phyloP scores from a whole-genome alignment of 1,140 invertebrate species.

The Drosophila burlai region DNA sequence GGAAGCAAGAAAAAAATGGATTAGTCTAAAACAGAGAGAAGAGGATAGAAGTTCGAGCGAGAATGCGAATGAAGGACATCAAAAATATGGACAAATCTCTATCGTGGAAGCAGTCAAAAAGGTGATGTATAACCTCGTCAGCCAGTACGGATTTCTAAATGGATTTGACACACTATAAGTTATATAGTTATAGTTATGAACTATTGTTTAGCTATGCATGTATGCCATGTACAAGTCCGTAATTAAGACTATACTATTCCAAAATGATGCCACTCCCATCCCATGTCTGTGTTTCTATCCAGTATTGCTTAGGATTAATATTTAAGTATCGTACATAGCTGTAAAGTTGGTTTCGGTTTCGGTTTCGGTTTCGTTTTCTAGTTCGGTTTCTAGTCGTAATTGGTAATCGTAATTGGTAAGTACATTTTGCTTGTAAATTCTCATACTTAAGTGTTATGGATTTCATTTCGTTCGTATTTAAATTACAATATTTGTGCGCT shows the following conservation, averaged over 20 bases:
- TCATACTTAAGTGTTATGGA: constrained; percentile 73
- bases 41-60: constrained; percentile 2
- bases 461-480: constrained; percentile 53
- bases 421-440: constrained; percentile 57
- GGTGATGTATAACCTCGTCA: constrained; percentile 8
- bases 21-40: constrained; percentile 31
- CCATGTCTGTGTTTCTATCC: not conserved
- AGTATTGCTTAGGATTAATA: constrained; percentile 30
- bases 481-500: constrained; percentile 80
- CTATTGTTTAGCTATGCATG: constrained; percentile 33
- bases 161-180: constrained; percentile 29
- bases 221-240: constrained; percentile 27
- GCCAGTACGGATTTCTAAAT: constrained; percentile 4
- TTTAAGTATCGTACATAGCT: constrained; percentile 47
- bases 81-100: constrained; percentile 14
- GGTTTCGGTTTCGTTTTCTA: constrained; percentile 11
- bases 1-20: constrained; percentile 1
- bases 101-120: constrained; percentile 43
- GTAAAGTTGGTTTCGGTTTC: constrained; percentile 36
- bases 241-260: constrained; percentile 17
- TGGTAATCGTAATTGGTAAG: constrained; percentile 38
- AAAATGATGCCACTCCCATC: constrained; percentile 8
- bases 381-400: constrained; percentile 26
- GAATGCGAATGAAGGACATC: constrained; percentile 7
- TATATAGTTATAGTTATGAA: constrained; percentile 20